A percentile compares a stretch with the other conserved stretches of the same genome.
phyloP scores from a whole-genome alignment of 1,140 invertebrate species.

The Drosophila azteca region DNA sequence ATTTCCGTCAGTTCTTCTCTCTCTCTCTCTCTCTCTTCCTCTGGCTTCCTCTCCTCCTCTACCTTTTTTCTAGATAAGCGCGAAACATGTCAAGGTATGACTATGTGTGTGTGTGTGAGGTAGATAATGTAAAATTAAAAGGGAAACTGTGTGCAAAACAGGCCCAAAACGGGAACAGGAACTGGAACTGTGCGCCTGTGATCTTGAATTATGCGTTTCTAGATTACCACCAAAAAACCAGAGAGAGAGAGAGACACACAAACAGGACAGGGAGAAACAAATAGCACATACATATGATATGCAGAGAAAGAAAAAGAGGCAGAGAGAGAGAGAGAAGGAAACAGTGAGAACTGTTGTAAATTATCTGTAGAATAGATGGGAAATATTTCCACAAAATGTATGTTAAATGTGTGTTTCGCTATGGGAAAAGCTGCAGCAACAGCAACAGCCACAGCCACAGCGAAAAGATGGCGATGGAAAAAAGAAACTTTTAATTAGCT shows the following conservation, averaged over 20 bases:
- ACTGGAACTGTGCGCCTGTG: constrained; percentile 76
- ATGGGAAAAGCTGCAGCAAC: not conserved
- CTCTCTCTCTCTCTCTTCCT: not conserved
- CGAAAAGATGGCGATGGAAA: constrained; percentile 14
- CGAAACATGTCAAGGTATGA: constrained; percentile 73
- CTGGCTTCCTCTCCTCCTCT: constrained; percentile 1
- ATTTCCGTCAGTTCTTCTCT: constrained; percentile 68
- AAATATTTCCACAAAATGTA: constrained; percentile 62
- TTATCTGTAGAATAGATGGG: constrained; percentile 56
- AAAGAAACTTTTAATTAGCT: constrained; percentile 76
- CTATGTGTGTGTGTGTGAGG: constrained; percentile 41
- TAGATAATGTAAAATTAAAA: constrained; percentile 82
- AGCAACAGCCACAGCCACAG: not conserved
- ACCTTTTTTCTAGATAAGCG: constrained; percentile 68
- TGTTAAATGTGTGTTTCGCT: constrained; percentile 70
- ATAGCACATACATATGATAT: constrained; percentile 2
- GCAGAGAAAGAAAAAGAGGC: constrained; percentile 15
- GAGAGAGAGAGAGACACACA: not conserved
- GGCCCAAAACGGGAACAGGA: constrained; percentile 65
- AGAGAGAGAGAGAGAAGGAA: not conserved
- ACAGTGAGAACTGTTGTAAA: constrained; percentile 12
- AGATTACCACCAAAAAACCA: constrained; percentile 50
- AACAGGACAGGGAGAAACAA: constrained; percentile 7
- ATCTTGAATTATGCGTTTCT: constrained; percentile 79
- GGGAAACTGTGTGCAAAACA: constrained; percentile 79